Percentiles rank a stretch among this genome's conserved stretches.
phyloP scores from a whole-genome alignment of 2,888 invertebrate genomes.

The Anoncus sp. region DNA sequence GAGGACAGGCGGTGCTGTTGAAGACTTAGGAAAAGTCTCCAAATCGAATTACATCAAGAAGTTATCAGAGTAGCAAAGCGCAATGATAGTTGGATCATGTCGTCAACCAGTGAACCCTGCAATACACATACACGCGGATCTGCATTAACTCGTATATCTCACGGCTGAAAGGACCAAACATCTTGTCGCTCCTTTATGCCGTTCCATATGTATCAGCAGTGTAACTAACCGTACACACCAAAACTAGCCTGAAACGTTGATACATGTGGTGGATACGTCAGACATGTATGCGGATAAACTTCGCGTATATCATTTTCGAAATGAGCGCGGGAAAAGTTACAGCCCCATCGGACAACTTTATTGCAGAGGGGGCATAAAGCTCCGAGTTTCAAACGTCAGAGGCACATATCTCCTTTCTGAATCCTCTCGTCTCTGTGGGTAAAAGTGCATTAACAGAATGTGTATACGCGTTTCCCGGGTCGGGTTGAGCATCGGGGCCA shows the following conservation, averaged over 20 bases:
- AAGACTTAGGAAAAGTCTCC: background rate
- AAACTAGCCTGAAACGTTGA: slow-evolving; percentile 21
- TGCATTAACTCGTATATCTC: slow-evolving; percentile 16
- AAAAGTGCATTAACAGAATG: slow-evolving; percentile 12
- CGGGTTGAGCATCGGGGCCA: slow-evolving; percentile 19
- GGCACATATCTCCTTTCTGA: slow-evolving; percentile 22
- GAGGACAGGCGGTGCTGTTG: too few relatives aligned
- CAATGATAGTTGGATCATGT: background rate
- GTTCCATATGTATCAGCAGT: background rate
- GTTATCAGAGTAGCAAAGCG: background rate
- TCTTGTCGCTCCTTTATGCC: background rate
- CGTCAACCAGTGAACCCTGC: background rate
- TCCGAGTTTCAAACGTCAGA: slow-evolving; percentile 52
- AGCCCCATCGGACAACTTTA: slow-evolving; percentile 43
- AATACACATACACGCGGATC: slow-evolving; percentile 1
- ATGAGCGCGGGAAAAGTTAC: slow-evolving; percentile 46
- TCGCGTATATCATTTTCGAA: slow-evolving; percentile 52
- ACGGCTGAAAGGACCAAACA: slow-evolving; percentile 15
- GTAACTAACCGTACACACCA: slow-evolving; percentile 19
- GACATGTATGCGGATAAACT: slow-evolving; percentile 26
- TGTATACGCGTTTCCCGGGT: slow-evolving; percentile 52
- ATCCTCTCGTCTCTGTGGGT: background rate
- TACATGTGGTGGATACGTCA: slow-evolving; percentile 14
- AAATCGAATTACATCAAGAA: background rate
- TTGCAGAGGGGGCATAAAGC: slow-evolving; percentile 13